Evolutionary conservation across 2,888 invertebrate genomes (phyloP), one percentile per base, ranked within the genome.

Genomic region (Glyphotaelius pellucidus): DNA sequence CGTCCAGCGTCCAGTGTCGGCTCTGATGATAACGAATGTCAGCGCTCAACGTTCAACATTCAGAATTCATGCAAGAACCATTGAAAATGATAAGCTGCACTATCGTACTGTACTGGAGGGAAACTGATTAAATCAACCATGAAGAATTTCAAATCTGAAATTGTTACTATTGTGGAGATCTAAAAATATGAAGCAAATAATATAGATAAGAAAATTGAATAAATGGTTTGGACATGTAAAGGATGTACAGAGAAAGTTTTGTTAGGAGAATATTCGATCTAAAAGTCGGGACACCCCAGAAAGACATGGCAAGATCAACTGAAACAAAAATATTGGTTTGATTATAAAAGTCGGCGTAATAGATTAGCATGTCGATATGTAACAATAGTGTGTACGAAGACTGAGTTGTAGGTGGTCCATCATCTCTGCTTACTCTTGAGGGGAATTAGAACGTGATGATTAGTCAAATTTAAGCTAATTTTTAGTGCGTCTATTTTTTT

Each of bases 1-100:
- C 80, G 47, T n/a, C 30, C 93, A 92, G 91, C 80, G 47, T n/a
- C 30, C 93, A 92, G 91, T 85, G 91, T 38, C 92, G 92, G 86
- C 83, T 79, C 11, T 80, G 89, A n/a, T 42, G 52, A 89, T 86
- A 86, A 86, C 38, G 86, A 38, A 42, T 7, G 30, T 87, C 31
- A 19, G 42, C 52, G 25, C 9, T 67, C 67, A 25, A 67, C 67
- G 9, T 67, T 25, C 67, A 25, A 7, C 25, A 19, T 25, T 67
- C 67, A 9, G 67, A 67, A 67, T 67, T 67, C n/a, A 67, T 67
- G 25, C 67, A 67, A 25, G 9, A 67, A n/a, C n/a, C 67, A 67
- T 67, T 67, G 67, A 67, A 67, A 9, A 25, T 9, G 67, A 67
- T 67, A 25, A 67, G n/a, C 9, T n/a, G 1, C n/a, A 0, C 7